Conservation (phyloP, 92 coral and sea anemone species). For the Bergia puertoricense region DNA sequence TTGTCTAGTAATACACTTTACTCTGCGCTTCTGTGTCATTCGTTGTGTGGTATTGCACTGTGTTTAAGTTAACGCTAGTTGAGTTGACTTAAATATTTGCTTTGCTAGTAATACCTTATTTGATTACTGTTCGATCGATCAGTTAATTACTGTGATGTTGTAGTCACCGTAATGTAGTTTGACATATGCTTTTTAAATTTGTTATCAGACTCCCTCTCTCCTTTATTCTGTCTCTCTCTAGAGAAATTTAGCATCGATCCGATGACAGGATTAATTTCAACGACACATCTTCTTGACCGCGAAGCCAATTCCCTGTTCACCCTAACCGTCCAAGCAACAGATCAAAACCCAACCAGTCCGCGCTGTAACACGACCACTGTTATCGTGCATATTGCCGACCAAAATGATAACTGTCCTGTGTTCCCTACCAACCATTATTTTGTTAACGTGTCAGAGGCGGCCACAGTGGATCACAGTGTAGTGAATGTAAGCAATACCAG, state of each 20-base stretch:
- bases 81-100: too few relatives aligned
- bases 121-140: too few relatives aligned
- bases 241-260: slow-evolving; percentile 39
- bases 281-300: slow-evolving; percentile 46
- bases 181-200: too few relatives aligned
- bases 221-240: not conserved
- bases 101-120: too few relatives aligned
- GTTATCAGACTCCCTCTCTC: not conserved
- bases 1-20: too few relatives aligned
- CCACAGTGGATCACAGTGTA: slow-evolving; percentile 23
- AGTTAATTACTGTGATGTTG: not conserved
- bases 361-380: slow-evolving; percentile 50
- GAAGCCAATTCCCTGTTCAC: slow-evolving; percentile 34
- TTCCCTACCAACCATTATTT: slow-evolving; percentile 31
- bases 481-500: slow-evolving; percentile 44
- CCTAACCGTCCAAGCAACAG: slow-evolving; percentile 27
- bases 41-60: too few relatives aligned
- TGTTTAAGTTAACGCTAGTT: not conserved
- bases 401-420: slow-evolving; percentile 51
- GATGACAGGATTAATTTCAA: slow-evolving; percentile 48
- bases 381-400: slow-evolving; percentile 37
- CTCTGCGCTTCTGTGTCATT: not conserved
- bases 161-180: not conserved
- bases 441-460: slow-evolving; percentile 43
- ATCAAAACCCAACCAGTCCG: slow-evolving; percentile 40